These are phyloP conservation scores for Sebastes baramenuke DNA, from an alignment of 2,797 vertebrate genomes.

Conservation along the genomic window DNA sequence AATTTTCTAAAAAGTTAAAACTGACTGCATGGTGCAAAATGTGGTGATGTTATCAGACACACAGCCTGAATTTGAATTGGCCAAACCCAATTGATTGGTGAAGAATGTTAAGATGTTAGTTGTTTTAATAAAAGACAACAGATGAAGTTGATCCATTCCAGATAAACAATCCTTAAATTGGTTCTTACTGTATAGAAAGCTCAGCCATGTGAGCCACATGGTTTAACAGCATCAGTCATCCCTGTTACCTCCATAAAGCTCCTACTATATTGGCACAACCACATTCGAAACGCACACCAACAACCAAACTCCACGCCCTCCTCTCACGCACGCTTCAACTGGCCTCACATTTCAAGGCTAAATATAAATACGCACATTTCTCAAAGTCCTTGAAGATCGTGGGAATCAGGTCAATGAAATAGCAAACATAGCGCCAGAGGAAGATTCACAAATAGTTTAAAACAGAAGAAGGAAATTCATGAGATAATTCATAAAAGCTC, in stretches of 20 bases:
- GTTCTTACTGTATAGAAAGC: background rate
- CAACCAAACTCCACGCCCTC: constrained; percentile 48
- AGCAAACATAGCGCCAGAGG: background rate
- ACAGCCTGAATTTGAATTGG: background rate
- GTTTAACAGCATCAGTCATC: constrained; percentile 15
- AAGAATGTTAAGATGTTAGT: background rate
- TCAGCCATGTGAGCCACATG: background rate
- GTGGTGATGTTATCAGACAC: background rate
- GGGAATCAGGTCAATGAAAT: constrained; percentile 39
- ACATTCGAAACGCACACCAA: constrained; percentile 32
- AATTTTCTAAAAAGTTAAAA: background rate
- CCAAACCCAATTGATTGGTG: background rate
- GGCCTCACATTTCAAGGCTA: constrained; percentile 62
- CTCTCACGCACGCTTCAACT: constrained; percentile 21
- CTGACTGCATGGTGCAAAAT: background rate
- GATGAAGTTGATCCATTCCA: background rate
- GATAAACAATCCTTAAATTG: background rate
- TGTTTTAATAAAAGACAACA: background rate
- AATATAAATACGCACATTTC: constrained; percentile 60
- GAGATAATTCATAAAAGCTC: background rate
- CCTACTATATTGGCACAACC: background rate
- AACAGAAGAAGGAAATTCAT: background rate
- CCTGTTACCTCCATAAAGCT: constrained; percentile 12
- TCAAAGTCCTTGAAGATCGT: constrained; percentile 42
- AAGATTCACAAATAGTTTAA: background rate